Evolutionary conservation across 64 coral and sea anemone genomes (phyloP).

Genomic region (Actinia equina): DNA sequence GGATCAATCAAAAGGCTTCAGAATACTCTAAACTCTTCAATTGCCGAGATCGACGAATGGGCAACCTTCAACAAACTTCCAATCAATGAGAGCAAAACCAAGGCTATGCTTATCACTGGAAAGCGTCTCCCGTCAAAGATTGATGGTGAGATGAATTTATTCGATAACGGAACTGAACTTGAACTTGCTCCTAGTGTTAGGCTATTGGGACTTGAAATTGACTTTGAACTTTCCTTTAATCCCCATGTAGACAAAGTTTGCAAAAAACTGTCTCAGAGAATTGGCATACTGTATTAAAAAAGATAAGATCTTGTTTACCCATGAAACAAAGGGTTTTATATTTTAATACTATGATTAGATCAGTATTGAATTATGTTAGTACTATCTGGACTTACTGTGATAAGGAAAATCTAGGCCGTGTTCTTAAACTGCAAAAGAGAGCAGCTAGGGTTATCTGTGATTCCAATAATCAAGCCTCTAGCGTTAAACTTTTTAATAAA

Average conservation of each 20-base stretch:
- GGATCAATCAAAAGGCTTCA: too few relatives aligned
- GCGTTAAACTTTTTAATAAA: slow-evolving; percentile 7
- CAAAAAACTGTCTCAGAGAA: slow-evolving; percentile 35
- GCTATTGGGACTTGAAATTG: neutral
- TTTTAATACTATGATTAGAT: slow-evolving; percentile 13
- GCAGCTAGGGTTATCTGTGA: slow-evolving; percentile 26
- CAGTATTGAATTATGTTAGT: slow-evolving; percentile 10
- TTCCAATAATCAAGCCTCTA: neutral
- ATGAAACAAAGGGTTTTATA: too few relatives aligned
- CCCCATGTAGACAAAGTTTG: slow-evolving; percentile 4
- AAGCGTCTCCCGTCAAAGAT: slow-evolving; percentile 26
- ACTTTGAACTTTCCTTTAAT: neutral
- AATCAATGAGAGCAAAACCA: slow-evolving; percentile 29
- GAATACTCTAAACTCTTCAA: too few relatives aligned
- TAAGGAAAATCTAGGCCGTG: slow-evolving; percentile 18
- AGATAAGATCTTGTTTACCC: slow-evolving; percentile 18
- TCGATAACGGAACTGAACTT: slow-evolving; percentile 21
- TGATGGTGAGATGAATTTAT: neutral
- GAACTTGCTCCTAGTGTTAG: slow-evolving; percentile 1
- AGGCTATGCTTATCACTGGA: slow-evolving; percentile 17
- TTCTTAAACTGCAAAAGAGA: slow-evolving; percentile 43
- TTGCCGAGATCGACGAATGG: too few relatives aligned
- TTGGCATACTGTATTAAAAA: slow-evolving; percentile 8
- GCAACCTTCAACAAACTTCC: slow-evolving; percentile 34
- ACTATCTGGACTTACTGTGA: slow-evolving; percentile 5